Evolutionary conservation across 2,888 invertebrate species (phyloP).

Genomic region (Ophion ventricosus): DNA sequence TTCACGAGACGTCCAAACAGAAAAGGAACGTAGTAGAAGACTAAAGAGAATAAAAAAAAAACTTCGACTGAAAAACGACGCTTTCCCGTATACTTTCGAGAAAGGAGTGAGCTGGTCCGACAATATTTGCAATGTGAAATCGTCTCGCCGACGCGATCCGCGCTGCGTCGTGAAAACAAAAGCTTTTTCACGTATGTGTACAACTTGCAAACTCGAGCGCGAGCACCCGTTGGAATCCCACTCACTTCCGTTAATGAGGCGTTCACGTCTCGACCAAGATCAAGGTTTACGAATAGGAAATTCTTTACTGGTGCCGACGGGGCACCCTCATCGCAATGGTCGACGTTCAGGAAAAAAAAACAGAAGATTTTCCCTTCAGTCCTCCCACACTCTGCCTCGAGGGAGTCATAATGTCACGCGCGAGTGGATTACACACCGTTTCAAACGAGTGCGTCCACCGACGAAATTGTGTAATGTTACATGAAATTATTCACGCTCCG

Average conservation of each 20-base stretch:
- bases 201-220: no score
- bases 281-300: constrained; percentile 43
- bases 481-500: constrained; percentile 30
- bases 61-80: no score
- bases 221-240: constrained; percentile 1
- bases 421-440: constrained; percentile 34
- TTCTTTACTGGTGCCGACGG: constrained; percentile 19
- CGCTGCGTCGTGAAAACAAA: no score
- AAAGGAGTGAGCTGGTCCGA: no score
- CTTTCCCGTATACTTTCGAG: no score
- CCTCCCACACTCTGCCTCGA: not conserved
- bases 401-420: constrained; percentile 28
- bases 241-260: constrained; percentile 53
- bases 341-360: not conserved
- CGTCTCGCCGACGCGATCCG: no score
- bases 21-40: no score
- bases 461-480: constrained; percentile 37
- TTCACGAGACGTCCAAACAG: no score
- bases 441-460: constrained; percentile 1
- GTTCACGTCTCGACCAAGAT: constrained; percentile 41
- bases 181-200: no score
- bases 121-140: no score
- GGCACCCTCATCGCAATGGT: not conserved
- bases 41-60: no score
- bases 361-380: no score